Percentiles rank a stretch among this genome's conserved stretches.
phyloP scores from a whole-genome alignment of 2,113 vertebrate genomes.

The Falcunculus frontatus region DNA sequence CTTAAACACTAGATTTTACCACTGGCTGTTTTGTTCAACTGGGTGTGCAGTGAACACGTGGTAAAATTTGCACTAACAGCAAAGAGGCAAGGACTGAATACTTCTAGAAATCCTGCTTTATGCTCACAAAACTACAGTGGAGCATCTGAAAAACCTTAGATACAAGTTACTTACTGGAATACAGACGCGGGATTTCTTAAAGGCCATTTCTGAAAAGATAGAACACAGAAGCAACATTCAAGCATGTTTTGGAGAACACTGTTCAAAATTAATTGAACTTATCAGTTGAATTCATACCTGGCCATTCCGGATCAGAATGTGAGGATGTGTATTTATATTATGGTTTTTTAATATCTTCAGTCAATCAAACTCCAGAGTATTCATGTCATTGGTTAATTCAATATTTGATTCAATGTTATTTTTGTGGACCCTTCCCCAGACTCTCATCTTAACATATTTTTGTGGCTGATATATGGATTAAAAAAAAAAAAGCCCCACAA shows the following conservation, averaged over 20 bases:
- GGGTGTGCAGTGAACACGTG: not conserved
- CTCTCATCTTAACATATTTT: not conserved
- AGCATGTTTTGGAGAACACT: not conserved
- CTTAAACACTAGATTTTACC: not conserved
- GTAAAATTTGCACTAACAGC: not conserved
- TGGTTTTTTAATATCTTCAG: not conserved
- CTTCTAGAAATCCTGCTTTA: not conserved
- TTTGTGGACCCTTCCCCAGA: not conserved
- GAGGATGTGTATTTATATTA: not conserved
- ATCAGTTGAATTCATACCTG: not conserved
- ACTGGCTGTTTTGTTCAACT: not conserved
- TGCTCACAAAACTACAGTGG: not conserved
- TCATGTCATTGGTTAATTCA: not conserved
- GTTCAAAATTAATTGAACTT: not conserved
- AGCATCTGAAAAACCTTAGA: not conserved
- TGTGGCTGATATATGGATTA: not conserved
- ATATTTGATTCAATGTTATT: not conserved
- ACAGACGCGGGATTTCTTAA: not conserved
- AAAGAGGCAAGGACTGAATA: not conserved
- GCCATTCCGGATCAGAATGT: not conserved
- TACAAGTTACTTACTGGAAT: not conserved
- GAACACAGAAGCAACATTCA: not conserved
- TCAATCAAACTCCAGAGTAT: not conserved
- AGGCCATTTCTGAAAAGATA: not conserved
- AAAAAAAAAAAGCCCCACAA: not conserved